Conservation (phyloP, 2,888 invertebrate genomes). For the Pseudolycoriella hygida region DNA sequence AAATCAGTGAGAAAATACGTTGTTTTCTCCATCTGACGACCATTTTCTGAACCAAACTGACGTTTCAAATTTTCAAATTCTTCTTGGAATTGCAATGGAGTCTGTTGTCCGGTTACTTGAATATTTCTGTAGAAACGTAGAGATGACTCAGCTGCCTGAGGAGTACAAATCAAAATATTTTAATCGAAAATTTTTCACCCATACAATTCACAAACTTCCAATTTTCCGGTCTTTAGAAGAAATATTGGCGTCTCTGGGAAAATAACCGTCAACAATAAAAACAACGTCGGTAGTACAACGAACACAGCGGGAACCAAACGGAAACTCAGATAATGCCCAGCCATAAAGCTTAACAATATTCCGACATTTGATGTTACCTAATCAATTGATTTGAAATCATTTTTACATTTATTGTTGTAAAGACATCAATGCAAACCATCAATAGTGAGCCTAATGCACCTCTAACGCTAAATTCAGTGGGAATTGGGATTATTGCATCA, state of each 20-base stretch:
- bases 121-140: neutral
- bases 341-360: slow-evolving; percentile 18
- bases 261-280: slow-evolving; percentile 18
- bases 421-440: slow-evolving; percentile 11
- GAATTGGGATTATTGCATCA: neutral
- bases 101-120: neutral
- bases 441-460: slow-evolving; percentile 23
- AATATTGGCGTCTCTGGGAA: slow-evolving; percentile 25
- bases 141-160: neutral
- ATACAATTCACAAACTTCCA: slow-evolving; percentile 12
- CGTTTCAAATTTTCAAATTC: neutral
- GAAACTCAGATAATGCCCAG: slow-evolving; percentile 21
- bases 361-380: slow-evolving; percentile 20
- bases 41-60: neutral
- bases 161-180: slow-evolving; percentile 9
- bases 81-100: neutral
- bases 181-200: no score
- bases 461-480: slow-evolving; percentile 17
- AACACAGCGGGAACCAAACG: slow-evolving; percentile 17
- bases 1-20: neutral
- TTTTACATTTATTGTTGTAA: no score
- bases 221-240: slow-evolving; percentile 16
- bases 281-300: slow-evolving; percentile 16
- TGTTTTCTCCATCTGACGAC: neutral
- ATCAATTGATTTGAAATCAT: no score